Conservation (phyloP, 2,888 invertebrate species). For the Drosophila emarginata region DNA sequence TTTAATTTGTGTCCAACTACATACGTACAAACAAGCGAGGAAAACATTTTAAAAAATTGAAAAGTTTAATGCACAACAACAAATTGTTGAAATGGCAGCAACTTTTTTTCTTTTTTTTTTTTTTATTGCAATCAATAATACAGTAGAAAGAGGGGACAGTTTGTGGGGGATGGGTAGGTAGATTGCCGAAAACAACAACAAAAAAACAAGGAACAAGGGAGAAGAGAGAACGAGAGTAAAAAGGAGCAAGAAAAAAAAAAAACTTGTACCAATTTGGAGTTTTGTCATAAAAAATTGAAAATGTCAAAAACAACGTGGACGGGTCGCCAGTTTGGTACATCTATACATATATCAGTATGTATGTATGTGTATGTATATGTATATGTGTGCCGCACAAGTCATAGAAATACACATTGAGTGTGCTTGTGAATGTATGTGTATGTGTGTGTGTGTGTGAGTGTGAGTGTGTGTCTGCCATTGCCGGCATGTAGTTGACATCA, state of each 20-base stretch:
- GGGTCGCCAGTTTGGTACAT: conserved; percentile 41
- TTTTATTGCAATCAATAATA: conserved; percentile 45
- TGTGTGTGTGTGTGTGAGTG: conserved; percentile 15
- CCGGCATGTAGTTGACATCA: conserved; percentile 79
- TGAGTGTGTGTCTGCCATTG: conserved; percentile 42
- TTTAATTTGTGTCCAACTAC: conserved; percentile 29
- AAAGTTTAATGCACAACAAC: conserved; percentile 35
- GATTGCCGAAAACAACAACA: neutral
- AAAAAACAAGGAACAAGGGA: neutral
- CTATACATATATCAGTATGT: neutral
- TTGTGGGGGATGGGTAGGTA: neutral
- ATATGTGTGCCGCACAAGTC: conserved; percentile 33
- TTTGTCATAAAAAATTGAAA: conserved; percentile 77
- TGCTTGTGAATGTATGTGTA: conserved; percentile 27
- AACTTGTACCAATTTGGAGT: conserved; percentile 65
- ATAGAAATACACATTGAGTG: conserved; percentile 51
- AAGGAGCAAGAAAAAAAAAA: conserved; percentile 27
- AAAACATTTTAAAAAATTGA: conserved; percentile 44
- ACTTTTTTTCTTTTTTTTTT: conserved; percentile 30
- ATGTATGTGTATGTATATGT: conserved; percentile 18
- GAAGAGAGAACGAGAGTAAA: neutral
- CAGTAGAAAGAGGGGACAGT: neutral
- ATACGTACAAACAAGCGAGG: neutral
- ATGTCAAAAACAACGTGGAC: conserved; percentile 72
- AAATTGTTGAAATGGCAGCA: conserved; percentile 31